These are phyloP conservation scores for Halcyon badia DNA, from an alignment of 2,797 vertebrate species.

Conservation along the genomic window DNA sequence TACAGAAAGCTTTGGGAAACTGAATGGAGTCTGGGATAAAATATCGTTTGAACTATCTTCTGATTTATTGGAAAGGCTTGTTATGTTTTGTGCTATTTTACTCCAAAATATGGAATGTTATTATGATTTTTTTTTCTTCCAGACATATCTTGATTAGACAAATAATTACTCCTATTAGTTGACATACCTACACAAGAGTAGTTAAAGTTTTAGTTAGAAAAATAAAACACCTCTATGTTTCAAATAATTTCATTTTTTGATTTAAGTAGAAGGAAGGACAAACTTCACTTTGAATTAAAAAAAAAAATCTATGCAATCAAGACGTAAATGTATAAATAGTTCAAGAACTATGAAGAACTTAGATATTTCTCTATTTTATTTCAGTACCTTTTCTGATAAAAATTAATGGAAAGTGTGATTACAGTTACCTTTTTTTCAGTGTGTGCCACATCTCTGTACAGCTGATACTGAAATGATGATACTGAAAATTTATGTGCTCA, in stretches of 20 bases:
- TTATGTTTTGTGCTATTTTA: background rate
- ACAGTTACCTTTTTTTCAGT: background rate
- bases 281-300: background rate
- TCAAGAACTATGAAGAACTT: background rate
- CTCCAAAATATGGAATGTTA: background rate
- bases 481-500: background rate
- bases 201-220: background rate
- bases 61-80: background rate
- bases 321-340: background rate
- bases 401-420: background rate
- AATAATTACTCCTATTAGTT: background rate
- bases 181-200: background rate
- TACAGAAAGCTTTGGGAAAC: background rate
- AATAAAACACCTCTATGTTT: background rate
- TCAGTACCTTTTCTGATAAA: background rate
- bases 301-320: background rate
- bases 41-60: background rate
- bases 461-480: background rate
- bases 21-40: background rate
- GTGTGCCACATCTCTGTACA: accelerated
- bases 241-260: background rate
- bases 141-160: background rate
- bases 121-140: background rate
- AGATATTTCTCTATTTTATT: background rate
- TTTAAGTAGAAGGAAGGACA: background rate